Conservation (phyloP, 2,888 invertebrate species). For the Monochamus alternatus region DNA sequence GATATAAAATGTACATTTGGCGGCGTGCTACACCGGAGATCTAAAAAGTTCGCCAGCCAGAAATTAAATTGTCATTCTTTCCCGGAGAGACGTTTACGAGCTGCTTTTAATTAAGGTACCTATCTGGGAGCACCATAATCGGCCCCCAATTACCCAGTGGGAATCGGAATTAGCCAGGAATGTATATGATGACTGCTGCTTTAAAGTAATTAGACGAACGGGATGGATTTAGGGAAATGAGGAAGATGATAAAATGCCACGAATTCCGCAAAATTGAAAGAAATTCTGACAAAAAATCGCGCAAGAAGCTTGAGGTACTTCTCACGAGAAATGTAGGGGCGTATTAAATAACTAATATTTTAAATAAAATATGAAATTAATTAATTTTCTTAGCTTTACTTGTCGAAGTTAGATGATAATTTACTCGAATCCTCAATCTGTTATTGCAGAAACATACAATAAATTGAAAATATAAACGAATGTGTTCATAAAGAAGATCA, state of each 20-base stretch:
- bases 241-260: neutral
- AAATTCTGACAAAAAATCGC: neutral
- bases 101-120: slow-evolving; percentile 59
- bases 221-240: slow-evolving; percentile 21
- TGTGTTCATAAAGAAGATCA: neutral
- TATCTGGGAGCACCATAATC: slow-evolving; percentile 55
- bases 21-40: slow-evolving; percentile 61
- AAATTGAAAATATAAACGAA: neutral
- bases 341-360: no score
- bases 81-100: slow-evolving; percentile 53
- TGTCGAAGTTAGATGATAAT: no score
- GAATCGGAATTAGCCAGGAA: slow-evolving; percentile 48
- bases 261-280: neutral
- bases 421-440: no score
- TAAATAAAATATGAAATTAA: no score
- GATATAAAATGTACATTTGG: slow-evolving; percentile 65
- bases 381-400: no score
- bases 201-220: slow-evolving; percentile 29
- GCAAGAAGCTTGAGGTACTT: no score
- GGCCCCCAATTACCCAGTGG: slow-evolving; percentile 52
- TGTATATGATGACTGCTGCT: slow-evolving; percentile 22
- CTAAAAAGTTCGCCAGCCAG: slow-evolving; percentile 60
- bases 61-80: slow-evolving; percentile 62
- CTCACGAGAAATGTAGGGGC: no score
- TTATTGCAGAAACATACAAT: neutral